Evolutionary conservation across 1,140 invertebrate genomes (phyloP).

Genomic region (Liolophura sinensis): DNA sequence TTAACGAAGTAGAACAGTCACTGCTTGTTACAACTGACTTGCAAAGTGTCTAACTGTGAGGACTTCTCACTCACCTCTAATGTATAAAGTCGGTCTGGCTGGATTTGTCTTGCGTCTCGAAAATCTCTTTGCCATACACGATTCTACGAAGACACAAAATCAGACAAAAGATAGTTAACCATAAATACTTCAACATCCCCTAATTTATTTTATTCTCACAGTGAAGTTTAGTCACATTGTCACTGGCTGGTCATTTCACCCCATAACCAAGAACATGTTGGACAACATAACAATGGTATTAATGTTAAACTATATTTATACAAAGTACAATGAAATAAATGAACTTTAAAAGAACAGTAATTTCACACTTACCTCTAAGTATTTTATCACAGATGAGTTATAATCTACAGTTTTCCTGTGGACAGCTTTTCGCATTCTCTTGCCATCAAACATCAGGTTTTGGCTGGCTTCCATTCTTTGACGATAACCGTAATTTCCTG

Average conservation of each 20-base stretch:
- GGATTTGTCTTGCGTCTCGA: constrained; percentile 80
- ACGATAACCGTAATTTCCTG: not conserved
- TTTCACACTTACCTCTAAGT: constrained; percentile 72
- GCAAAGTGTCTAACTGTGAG: not conserved
- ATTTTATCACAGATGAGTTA: constrained; percentile 92
- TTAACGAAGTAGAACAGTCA: no score
- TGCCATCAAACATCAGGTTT: constrained; percentile 65
- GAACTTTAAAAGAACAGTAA: not conserved
- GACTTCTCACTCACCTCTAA: constrained; percentile 46
- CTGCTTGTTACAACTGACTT: not conserved
- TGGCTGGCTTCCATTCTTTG: constrained; percentile 15
- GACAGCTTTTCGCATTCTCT: constrained; percentile 91
- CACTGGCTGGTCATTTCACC: no score
- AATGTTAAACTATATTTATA: not conserved
- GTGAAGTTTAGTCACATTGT: no score
- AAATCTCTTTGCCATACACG: constrained; percentile 92
- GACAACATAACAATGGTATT: no score
- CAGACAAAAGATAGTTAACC: constrained; percentile 18
- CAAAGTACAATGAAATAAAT: not conserved
- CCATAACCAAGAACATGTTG: no score
- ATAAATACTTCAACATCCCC: not conserved
- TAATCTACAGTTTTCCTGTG: constrained; percentile 98
- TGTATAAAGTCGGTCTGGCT: constrained; percentile 84
- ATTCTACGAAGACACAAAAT: constrained; percentile 63
- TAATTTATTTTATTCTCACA: no score